Evolutionary conservation across 2,797 vertebrate species (phyloP).

Genomic region (Mionectes olivaceus): DNA sequence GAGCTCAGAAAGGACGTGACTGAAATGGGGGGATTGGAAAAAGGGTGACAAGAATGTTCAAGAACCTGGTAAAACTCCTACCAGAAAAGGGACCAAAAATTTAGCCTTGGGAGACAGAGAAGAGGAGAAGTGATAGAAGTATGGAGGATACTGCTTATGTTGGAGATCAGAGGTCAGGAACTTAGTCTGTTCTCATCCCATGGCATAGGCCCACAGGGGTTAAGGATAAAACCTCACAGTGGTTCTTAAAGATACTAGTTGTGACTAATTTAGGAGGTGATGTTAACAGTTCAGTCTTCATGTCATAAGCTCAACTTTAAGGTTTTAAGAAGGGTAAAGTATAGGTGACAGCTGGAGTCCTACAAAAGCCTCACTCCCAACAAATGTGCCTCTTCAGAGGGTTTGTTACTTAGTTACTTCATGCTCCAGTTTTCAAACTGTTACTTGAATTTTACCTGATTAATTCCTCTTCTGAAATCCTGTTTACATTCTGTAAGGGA

Average conservation of each 20-base stretch:
- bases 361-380: background rate
- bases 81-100: background rate
- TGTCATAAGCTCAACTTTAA: background rate
- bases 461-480: conserved; percentile 13
- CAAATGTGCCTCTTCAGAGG: background rate
- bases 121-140: background rate
- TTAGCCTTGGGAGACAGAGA: background rate
- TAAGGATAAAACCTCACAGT: background rate
- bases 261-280: background rate
- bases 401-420: background rate
- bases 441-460: conserved; percentile 5
- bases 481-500: conserved; percentile 30
- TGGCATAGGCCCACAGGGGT: fast-evolving
- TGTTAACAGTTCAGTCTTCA: background rate
- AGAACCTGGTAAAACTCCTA: background rate
- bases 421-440: conserved; percentile 8
- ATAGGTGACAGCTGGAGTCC: background rate
- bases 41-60: background rate
- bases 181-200: background rate
- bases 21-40: background rate
- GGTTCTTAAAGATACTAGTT: background rate
- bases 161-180: background rate
- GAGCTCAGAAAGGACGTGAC: background rate
- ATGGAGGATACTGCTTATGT: background rate
- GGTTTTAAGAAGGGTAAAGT: background rate